These are phyloP conservation scores for Polypedilum vanderplanki DNA, from an alignment of 1,140 invertebrate species.

Conservation along the genomic window DNA sequence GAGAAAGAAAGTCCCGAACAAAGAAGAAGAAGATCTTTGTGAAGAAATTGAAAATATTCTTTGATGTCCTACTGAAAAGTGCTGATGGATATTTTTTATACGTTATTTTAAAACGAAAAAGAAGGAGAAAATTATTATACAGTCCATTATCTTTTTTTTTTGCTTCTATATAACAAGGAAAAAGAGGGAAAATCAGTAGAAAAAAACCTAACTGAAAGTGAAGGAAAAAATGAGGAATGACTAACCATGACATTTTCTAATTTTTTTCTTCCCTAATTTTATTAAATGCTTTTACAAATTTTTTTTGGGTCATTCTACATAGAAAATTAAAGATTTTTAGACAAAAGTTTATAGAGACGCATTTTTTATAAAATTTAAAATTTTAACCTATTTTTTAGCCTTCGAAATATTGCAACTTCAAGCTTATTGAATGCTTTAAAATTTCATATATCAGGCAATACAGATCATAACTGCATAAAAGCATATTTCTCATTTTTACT, in stretches of 20 bases:
- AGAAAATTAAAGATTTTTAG: no score
- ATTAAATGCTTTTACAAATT: constrained; percentile 7
- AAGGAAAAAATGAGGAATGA: not conserved
- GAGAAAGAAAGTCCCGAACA: not conserved
- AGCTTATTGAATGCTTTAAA: not conserved
- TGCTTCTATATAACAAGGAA: not conserved
- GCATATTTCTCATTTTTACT: not conserved
- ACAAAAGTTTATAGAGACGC: not conserved
- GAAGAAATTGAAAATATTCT: not conserved
- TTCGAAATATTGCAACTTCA: not conserved
- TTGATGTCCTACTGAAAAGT: constrained; percentile 9
- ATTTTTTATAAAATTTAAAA: not conserved
- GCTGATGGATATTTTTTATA: constrained; percentile 13
- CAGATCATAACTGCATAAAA: not conserved
- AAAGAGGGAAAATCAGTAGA: not conserved
- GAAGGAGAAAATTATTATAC: constrained; percentile 7
- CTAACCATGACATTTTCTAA: constrained; percentile 9
- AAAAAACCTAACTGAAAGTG: not conserved
- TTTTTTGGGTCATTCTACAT: constrained; percentile 11
- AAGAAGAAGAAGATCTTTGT: not conserved
- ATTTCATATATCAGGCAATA: not conserved
- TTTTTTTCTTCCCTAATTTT: constrained; percentile 12
- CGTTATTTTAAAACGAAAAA: not conserved
- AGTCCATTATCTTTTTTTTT: constrained; percentile 13
- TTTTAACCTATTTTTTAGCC: no score